Conservation (phyloP, 2,797 vertebrate species). For the Ataeniobius toweri region DNA sequence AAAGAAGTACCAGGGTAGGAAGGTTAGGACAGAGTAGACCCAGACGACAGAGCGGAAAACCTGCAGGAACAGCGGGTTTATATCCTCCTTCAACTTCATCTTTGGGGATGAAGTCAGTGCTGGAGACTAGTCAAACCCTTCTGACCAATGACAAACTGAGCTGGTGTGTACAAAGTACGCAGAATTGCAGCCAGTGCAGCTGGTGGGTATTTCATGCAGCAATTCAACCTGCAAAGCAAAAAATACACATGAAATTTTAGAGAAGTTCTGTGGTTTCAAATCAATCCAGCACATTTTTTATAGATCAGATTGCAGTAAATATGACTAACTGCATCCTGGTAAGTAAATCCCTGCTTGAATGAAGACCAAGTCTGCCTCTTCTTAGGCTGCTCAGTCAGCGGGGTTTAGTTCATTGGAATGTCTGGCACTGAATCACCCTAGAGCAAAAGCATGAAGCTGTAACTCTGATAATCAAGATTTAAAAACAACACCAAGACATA, state of each 20-base stretch:
- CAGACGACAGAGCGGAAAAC: conserved; percentile 91
- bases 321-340: conserved; percentile 17
- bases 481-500: background rate
- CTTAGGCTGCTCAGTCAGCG: conserved; percentile 45
- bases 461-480: background rate
- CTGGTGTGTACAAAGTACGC: conserved; percentile 8
- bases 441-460: conserved; percentile 6
- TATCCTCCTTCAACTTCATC: conserved; percentile 96
- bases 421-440: background rate
- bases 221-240: conserved; percentile 52
- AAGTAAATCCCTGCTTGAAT: conserved; percentile 42
- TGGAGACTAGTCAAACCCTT: conserved; percentile 18
- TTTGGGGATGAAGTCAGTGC: conserved; percentile 30
- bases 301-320: conserved; percentile 18
- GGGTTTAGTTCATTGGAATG: conserved; percentile 26
- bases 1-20: conserved; percentile 94
- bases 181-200: conserved; percentile 16
- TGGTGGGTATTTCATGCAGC: conserved; percentile 19
- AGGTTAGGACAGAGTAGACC: conserved; percentile 92
- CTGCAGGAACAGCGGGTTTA: conserved; percentile 91
- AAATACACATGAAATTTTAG: conserved; percentile 32
- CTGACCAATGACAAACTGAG: background rate
- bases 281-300: conserved; percentile 24
- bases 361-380: conserved; percentile 41
- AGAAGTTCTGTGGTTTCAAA: conserved; percentile 13